A percentile compares a stretch with the other conserved stretches of the same genome.
These are phyloP conservation scores for Leptodactylus fuscus DNA, from an alignment of 2,113 vertebrate species.

Conservation along the genomic window DNA sequence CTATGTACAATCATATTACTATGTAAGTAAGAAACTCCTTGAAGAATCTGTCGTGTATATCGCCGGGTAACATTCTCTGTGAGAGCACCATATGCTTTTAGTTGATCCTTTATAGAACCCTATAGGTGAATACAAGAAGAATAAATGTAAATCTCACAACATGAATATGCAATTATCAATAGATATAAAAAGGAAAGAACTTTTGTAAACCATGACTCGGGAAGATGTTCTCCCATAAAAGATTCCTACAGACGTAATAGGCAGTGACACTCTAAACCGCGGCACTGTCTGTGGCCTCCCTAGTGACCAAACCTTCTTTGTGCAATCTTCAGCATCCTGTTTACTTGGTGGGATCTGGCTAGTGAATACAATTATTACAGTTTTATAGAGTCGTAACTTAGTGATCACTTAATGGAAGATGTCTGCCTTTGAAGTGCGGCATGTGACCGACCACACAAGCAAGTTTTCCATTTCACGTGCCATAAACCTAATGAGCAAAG, in stretches of 20 bases:
- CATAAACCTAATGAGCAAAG: background rate
- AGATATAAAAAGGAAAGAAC: background rate
- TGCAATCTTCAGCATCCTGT: background rate
- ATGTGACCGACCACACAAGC: background rate
- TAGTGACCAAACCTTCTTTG: background rate
- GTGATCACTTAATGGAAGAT: background rate
- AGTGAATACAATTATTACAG: background rate
- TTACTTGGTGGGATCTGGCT: background rate
- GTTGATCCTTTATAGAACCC: constrained; percentile 92
- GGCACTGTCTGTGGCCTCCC: background rate
- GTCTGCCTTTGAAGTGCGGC: background rate
- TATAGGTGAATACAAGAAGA: constrained; percentile 61
- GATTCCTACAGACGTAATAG: background rate
- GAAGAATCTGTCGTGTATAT: constrained; percentile 89
- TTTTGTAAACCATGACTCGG: background rate
- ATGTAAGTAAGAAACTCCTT: constrained; percentile 91
- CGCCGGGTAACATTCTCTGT: constrained; percentile 89
- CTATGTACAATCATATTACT: constrained; percentile 95
- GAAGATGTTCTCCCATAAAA: background rate
- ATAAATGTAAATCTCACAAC: background rate
- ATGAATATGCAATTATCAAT: background rate
- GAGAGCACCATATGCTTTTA: constrained; percentile 88
- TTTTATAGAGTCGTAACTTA: background rate
- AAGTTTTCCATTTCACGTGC: background rate
- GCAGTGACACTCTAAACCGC: background rate